Conservation (phyloP, 2,113 vertebrate species). For the Fulmarus glacialis region DNA sequence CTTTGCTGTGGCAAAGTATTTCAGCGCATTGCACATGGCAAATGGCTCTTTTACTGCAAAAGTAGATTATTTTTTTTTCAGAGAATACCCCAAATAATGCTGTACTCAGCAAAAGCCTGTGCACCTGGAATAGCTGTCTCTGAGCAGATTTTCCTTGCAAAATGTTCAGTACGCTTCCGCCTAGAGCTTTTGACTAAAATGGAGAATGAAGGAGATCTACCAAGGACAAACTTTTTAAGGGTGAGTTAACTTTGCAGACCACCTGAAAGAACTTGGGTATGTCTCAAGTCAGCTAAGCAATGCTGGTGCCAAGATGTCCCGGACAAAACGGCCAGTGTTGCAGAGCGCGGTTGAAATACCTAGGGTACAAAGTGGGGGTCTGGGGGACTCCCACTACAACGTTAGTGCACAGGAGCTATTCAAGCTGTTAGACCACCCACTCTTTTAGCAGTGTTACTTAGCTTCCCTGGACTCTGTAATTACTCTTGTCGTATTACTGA, state of each 20-base stretch:
- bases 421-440: slow-evolving; percentile 33
- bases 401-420: not conserved
- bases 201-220: not conserved
- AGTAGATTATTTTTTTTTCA: not conserved
- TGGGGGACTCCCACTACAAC: not conserved
- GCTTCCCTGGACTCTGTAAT: slow-evolving; percentile 20
- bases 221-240: not conserved
- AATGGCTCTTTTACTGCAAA: slow-evolving; percentile 54
- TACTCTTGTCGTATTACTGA: slow-evolving; percentile 35
- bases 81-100: slow-evolving; percentile 49
- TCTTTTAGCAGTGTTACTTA: not conserved
- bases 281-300: not conserved
- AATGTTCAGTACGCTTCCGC: not conserved
- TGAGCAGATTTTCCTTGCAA: slow-evolving; percentile 11
- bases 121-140: slow-evolving; percentile 47
- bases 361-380: not conserved
- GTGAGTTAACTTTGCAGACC: not conserved
- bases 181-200: not conserved
- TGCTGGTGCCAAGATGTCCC: not conserved
- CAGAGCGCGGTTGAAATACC: not conserved
- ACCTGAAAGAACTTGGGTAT: slow-evolving; percentile 11
- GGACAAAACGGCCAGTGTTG: slow-evolving; percentile 41
- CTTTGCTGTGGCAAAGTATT: slow-evolving; percentile 67
- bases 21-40: slow-evolving; percentile 47
- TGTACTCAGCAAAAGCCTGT: slow-evolving; percentile 49